These are phyloP conservation scores for Holocentrus rufus DNA, from an alignment of 2,797 vertebrate species.

Conservation along the genomic window DNA sequence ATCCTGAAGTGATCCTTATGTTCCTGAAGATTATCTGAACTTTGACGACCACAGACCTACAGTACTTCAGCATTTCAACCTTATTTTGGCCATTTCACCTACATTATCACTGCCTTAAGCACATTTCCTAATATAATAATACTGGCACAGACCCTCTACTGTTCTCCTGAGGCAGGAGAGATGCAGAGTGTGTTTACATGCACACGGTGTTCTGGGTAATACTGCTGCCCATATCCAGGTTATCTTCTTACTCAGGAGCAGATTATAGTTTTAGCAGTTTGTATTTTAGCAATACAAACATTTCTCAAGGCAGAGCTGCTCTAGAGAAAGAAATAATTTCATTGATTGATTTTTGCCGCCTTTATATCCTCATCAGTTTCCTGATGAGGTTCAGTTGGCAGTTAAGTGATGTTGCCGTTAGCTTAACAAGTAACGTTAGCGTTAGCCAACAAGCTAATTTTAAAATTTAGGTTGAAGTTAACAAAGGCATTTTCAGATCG, in stretches of 20 bases:
- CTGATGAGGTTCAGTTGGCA: too few species aligned
- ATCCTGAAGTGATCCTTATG: neutral
- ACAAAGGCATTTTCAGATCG: too few species aligned
- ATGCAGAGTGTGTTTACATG: constrained; percentile 55
- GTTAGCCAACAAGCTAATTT: too few species aligned
- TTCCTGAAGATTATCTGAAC: constrained; percentile 22
- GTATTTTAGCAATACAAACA: constrained; percentile 5
- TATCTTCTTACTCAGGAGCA: neutral
- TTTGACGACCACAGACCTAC: constrained; percentile 21
- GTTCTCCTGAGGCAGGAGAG: constrained; percentile 22
- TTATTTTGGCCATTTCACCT: neutral
- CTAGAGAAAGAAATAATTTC: constrained; percentile 29
- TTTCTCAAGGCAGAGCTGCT: too few species aligned
- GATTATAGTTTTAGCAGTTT: neutral
- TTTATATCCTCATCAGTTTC: too few species aligned
- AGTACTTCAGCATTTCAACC: constrained; percentile 24
- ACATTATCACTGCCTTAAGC: constrained; percentile 20
- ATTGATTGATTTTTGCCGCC: neutral
- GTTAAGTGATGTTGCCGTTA: too few species aligned
- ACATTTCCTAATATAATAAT: constrained; percentile 38
- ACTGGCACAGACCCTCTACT: constrained; percentile 53
- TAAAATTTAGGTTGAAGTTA: too few species aligned
- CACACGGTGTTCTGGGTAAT: constrained; percentile 42
- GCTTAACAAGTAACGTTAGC: too few species aligned
- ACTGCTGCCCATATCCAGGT: neutral